phyloP scores from a whole-genome alignment of 2,888 invertebrate species.

The Drosophila colorata region DNA sequence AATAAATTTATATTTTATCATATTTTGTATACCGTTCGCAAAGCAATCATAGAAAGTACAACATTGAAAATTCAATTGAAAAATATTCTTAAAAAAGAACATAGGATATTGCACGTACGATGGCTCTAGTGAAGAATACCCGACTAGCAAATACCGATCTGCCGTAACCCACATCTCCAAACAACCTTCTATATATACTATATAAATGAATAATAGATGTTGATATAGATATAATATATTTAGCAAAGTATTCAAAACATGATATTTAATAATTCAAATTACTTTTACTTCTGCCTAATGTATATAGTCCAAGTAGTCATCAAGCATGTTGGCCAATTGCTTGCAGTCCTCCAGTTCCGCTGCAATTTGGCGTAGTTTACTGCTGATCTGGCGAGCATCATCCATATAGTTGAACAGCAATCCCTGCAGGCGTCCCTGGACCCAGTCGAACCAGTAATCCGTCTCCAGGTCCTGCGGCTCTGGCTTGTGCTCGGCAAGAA shows the following conservation, averaged over 20 bases:
- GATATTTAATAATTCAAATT: background rate
- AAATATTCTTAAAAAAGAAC: too few relatives aligned
- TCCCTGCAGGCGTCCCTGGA: slow-evolving; percentile 47
- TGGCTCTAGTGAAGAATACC: too few relatives aligned
- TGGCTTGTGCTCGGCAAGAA: slow-evolving; percentile 21
- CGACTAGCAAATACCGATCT: too few relatives aligned
- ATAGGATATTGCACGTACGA: too few relatives aligned
- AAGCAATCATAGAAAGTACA: too few relatives aligned
- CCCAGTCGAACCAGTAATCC: slow-evolving; percentile 57
- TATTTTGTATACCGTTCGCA: too few relatives aligned
- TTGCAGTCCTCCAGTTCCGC: slow-evolving; percentile 15
- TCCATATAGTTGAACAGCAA: slow-evolving; percentile 42
- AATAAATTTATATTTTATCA: too few relatives aligned
- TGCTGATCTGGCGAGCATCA: slow-evolving; percentile 28
- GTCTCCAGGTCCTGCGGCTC: background rate
- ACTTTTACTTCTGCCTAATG: background rate
- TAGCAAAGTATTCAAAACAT: background rate
- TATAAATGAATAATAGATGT: too few relatives aligned
- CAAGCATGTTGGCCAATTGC: slow-evolving; percentile 14
- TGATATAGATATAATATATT: too few relatives aligned
- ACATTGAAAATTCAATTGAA: too few relatives aligned
- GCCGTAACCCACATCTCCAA: too few relatives aligned
- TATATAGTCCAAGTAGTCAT: slow-evolving; percentile 31
- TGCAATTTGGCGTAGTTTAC: slow-evolving; percentile 22
- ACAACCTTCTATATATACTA: too few relatives aligned